Conservation (phyloP, 2,888 invertebrate species). For the Ormyrus thymus region DNA sequence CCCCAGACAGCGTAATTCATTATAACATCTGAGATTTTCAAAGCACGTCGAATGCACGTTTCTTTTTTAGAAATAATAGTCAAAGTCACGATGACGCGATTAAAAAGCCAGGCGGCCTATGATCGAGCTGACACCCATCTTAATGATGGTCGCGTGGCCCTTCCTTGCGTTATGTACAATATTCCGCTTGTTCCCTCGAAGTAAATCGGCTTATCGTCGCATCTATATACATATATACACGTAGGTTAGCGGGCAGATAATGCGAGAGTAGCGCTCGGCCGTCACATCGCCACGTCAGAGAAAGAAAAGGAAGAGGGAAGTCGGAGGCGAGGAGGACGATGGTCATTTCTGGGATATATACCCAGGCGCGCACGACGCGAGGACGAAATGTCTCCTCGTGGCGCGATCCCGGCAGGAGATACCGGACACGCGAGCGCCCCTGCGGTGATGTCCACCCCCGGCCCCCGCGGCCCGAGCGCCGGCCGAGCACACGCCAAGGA, state of each 20-base stretch:
- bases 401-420: constrained; percentile 71
- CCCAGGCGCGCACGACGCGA: constrained; percentile 47
- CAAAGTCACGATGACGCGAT: not conserved
- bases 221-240: constrained; percentile 65
- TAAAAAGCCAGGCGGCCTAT: constrained; percentile 12
- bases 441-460: constrained; percentile 38
- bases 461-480: constrained; percentile 3
- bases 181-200: constrained; percentile 54
- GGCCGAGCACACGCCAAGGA: constrained; percentile 49
- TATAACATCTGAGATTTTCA: not conserved
- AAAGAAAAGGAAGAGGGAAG: constrained; percentile 20
- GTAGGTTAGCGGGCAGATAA: constrained; percentile 64
- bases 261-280: constrained; percentile 58
- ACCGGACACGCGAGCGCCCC: constrained; percentile 71
- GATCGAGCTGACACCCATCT: constrained; percentile 9
- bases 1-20: not conserved
- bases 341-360: constrained; percentile 71
- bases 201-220: constrained; percentile 71
- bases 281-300: constrained; percentile 52
- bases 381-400: constrained; percentile 72
- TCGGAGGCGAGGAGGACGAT: constrained; percentile 61
- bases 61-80: constrained; percentile 21
- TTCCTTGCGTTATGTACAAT: constrained; percentile 6
- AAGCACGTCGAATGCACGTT: not conserved
- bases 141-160: constrained; percentile 29